A percentile compares a stretch with the other conserved stretches of the same genome.
Evolutionary conservation across 92 coral and sea anemone species (phyloP).

Genomic region (Epizoanthus ramosus): DNA sequence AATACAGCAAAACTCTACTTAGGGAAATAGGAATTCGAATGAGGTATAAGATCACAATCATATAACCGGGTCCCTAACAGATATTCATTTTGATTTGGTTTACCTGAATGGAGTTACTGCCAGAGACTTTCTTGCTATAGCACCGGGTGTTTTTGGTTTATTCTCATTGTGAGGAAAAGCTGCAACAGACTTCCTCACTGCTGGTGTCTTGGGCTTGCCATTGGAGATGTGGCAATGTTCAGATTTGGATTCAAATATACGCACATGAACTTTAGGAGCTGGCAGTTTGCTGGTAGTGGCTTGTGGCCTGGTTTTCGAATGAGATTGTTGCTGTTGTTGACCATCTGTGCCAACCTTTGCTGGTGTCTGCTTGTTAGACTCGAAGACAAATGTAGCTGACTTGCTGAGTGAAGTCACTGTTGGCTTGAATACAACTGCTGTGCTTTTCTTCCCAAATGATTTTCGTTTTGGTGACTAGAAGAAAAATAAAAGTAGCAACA

Average conservation of each 20-base stretch:
- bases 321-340: slow-evolving; percentile 17
- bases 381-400: slow-evolving; percentile 62
- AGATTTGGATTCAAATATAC: slow-evolving; percentile 25
- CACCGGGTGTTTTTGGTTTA: slow-evolving; percentile 54
- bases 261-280: slow-evolving; percentile 64
- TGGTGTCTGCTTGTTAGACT: slow-evolving; percentile 41
- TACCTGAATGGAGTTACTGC: slow-evolving; percentile 78
- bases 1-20: no score
- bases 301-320: slow-evolving; percentile 15
- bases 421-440: slow-evolving; percentile 38
- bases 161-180: slow-evolving; percentile 53
- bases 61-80: no score
- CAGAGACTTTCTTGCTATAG: slow-evolving; percentile 60
- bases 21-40: no score
- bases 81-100: background rate
- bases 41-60: no score
- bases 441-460: background rate
- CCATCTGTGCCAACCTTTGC: slow-evolving; percentile 35
- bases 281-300: slow-evolving; percentile 38
- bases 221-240: background rate
- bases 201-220: slow-evolving; percentile 55
- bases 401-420: slow-evolving; percentile 18
- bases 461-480: slow-evolving; percentile 3
- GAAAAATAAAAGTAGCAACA: background rate
- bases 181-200: slow-evolving; percentile 56